phyloP scores from a whole-genome alignment of 2,113 vertebrate species.

The Daubentonia madagascariensis region DNA sequence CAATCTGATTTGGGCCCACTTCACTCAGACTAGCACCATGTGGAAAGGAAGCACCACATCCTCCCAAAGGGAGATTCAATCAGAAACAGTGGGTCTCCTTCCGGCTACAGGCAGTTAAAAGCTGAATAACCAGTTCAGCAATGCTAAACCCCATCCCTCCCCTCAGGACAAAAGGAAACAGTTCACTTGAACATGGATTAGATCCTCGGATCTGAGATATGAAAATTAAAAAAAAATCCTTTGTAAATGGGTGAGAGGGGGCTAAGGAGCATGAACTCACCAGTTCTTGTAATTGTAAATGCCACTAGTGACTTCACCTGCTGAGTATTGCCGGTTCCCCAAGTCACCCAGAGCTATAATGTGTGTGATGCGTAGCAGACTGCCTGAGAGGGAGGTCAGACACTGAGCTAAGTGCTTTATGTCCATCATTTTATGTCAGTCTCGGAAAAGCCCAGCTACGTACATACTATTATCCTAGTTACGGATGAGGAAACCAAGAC shows the following conservation, averaged over 20 bases:
- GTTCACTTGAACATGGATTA: not conserved
- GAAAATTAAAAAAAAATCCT: not conserved
- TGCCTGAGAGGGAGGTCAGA: not conserved
- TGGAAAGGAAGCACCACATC: fast-evolving
- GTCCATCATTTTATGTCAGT: not conserved
- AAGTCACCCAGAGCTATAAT: not conserved
- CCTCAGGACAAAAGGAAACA: not conserved
- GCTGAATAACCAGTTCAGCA: constrained; percentile 25
- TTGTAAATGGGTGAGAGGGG: not conserved
- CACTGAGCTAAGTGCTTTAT: fast-evolving
- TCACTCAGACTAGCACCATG: not conserved
- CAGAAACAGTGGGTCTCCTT: not conserved
- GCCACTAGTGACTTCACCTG: not conserved
- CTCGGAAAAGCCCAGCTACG: not conserved
- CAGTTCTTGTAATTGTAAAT: not conserved
- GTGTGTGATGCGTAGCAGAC: not conserved
- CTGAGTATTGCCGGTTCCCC: fast-evolving
- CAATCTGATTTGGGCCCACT: not conserved
- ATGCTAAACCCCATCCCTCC: not conserved
- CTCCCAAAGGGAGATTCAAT: not conserved
- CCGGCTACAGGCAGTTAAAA: not conserved
- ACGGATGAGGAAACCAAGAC: not conserved
- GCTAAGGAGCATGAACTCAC: not conserved
- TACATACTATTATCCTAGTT: not conserved
- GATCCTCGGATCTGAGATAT: not conserved